phyloP scores from a whole-genome alignment of 2,888 invertebrate genomes.

The Lepidonotus clava region DNA sequence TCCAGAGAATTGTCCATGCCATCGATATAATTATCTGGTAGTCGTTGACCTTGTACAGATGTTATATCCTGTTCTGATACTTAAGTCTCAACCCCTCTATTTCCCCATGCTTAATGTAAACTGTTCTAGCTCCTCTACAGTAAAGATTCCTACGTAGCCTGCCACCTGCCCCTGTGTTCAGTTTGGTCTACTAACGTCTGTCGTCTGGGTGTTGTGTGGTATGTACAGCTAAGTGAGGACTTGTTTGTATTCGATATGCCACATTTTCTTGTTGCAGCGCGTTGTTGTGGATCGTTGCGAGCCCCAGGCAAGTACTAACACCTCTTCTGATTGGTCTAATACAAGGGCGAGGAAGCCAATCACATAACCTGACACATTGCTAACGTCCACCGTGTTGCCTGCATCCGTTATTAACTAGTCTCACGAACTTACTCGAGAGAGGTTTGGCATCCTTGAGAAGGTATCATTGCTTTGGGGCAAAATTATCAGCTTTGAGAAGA shows the following conservation, averaged over 20 bases:
- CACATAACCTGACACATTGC: no score
- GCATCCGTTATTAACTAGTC: no score
- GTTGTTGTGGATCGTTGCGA: slow-evolving; percentile 58
- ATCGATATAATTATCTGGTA: background rate
- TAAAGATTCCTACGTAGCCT: background rate
- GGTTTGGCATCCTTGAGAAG: background rate
- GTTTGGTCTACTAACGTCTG: background rate
- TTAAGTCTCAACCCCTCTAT: no score
- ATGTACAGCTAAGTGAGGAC: background rate
- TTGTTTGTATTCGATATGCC: slow-evolving; percentile 52
- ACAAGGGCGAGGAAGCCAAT: background rate
- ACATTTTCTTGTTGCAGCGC: slow-evolving; percentile 59
- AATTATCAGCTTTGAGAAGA: background rate
- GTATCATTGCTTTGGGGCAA: background rate
- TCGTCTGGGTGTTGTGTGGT: background rate
- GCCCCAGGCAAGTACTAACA: slow-evolving; percentile 62
- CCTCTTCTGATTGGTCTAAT: slow-evolving; percentile 42
- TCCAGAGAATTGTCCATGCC: no score
- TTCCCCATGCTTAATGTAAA: background rate
- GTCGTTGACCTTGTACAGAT: background rate
- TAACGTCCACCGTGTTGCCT: no score
- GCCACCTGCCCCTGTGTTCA: background rate
- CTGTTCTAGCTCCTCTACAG: background rate
- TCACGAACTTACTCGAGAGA: no score
- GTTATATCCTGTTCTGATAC: no score